Base-by-base conservation (phyloP, 2,888 invertebrate genomes). In the Polydrusus cervinus region DNA sequence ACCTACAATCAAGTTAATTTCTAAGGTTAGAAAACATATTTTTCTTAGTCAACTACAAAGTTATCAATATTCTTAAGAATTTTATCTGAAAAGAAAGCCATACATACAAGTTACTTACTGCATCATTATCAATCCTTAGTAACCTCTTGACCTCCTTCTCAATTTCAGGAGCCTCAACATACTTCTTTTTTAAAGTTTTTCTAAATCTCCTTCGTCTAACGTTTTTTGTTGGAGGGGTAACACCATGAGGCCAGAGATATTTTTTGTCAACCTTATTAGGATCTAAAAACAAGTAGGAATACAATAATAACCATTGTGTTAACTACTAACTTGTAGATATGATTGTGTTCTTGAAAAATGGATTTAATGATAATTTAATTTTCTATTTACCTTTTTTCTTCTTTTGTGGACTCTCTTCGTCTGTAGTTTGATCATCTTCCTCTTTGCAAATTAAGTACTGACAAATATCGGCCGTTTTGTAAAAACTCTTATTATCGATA, bases 121-220 rank as follows among this genome's bases (percentile, higher is more conserved):
- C 98, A 85, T 98, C 98, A 84, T 97, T 96, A 85, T 98, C 98
- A 43, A 93, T 93, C 78, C 97, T 90, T 9, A 99, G 89, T 70
- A 99, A 88, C 47, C 97, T 90, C 85, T 98, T 97, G 0, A 99
- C 97, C 89, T 99, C 99, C 86, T 98, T 98, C 85, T 99, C 99
- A 79, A 98, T 97, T 89, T 99, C 98, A 0, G 98, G 98, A 25
- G 97, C 96, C 87, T 98, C 98, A 0, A 96, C 96, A 87, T 95
- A 96, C 87, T 99, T 99, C 87, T 99, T 99, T 85, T 96, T 97
- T 34, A 98, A 86, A 0, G 97, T 98, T 88, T 98, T 98, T 43
- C 98, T 91, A 84, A 98, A 98, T 73, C 98, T 90, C 70, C 97
- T 90, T 81, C 95, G 95, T 10, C 98, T 90, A 0, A 97, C 96